A percentile compares a stretch with the other conserved stretches of the same genome.
Conservation (phyloP, 2,113 vertebrate genomes). For the Balaenoptera acutorostrata region DNA sequence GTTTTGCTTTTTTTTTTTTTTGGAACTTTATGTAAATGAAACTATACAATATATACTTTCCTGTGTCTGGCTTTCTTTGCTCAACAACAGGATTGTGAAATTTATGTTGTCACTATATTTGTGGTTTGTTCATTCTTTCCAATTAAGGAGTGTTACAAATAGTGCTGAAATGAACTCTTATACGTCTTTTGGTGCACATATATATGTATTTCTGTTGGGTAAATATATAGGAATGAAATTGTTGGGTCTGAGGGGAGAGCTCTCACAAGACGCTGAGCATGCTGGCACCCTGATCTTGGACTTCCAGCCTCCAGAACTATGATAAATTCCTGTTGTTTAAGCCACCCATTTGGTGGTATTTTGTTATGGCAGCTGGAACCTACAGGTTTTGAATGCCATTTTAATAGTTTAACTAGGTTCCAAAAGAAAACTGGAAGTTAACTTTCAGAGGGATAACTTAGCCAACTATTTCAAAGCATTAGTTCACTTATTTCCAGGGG, state of each 20-base stretch:
- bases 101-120: background rate
- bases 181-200: background rate
- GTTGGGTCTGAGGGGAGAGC: background rate
- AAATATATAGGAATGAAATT: background rate
- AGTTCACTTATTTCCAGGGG: background rate
- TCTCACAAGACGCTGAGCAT: background rate
- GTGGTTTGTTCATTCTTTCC: background rate
- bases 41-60: background rate
- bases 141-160: background rate
- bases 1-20: background rate
- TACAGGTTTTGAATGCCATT: background rate
- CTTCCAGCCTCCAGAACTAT: background rate
- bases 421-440: background rate
- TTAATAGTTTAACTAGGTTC: background rate
- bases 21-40: background rate
- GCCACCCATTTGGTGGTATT: background rate
- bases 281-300: background rate
- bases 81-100: background rate
- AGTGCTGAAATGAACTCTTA: background rate
- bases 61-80: background rate
- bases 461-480: background rate
- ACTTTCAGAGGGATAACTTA: background rate
- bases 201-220: background rate
- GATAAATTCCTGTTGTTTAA: background rate
- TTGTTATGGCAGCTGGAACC: background rate